Conservation (phyloP, 2,797 vertebrate species). For the Philypnodon macrostomus region DNA sequence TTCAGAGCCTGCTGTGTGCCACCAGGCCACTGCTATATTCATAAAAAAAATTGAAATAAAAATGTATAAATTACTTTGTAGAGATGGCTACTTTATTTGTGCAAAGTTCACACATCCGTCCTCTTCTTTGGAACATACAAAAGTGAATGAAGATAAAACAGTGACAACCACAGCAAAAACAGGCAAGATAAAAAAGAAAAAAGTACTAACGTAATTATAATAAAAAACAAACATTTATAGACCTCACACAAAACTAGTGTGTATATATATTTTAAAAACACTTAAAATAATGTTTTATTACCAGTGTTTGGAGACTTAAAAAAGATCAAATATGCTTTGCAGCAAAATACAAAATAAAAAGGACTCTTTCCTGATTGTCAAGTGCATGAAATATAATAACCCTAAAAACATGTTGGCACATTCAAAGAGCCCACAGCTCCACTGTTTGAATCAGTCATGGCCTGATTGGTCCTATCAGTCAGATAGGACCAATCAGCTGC, state of each 20-base stretch:
- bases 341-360: constrained; percentile 22
- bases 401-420: constrained; percentile 33
- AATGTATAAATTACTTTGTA: constrained; percentile 18
- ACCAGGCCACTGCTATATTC: constrained; percentile 79
- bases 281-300: constrained; percentile 60
- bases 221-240: constrained; percentile 49
- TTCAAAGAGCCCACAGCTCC: constrained; percentile 11
- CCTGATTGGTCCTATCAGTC: constrained; percentile 27
- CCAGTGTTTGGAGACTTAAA: constrained; percentile 61
- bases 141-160: constrained; percentile 59
- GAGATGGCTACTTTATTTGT: constrained; percentile 80
- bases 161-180: constrained; percentile 69
- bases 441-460: constrained; percentile 7
- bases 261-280: constrained; percentile 56
- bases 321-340: constrained; percentile 46
- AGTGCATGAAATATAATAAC: constrained; percentile 41
- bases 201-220: constrained; percentile 54
- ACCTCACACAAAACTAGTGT: constrained; percentile 49
- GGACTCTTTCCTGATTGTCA: constrained; percentile 30
- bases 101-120: constrained; percentile 62
- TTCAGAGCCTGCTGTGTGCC: constrained; percentile 79
- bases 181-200: constrained; percentile 25
- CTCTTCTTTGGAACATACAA: constrained; percentile 71
- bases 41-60: constrained; percentile 1
- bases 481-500: too few species aligned